Evolutionary conservation across 2,113 vertebrate species (phyloP).

Genomic region (Pantherophis guttatus): DNA sequence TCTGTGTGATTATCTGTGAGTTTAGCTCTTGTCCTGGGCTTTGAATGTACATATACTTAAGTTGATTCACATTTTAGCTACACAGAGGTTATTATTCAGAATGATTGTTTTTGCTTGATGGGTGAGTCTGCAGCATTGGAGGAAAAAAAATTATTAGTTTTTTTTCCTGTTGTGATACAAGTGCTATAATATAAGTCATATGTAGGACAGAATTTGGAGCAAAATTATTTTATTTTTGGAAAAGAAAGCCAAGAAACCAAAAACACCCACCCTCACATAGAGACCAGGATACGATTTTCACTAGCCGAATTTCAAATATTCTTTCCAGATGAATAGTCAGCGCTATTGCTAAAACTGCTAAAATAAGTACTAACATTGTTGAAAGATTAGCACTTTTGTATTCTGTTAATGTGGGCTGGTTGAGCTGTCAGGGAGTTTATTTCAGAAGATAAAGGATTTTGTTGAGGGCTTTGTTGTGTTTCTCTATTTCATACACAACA

Average conservation of each 20-base stretch:
- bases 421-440: not conserved
- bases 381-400: not conserved
- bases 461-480: not conserved
- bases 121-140: not conserved
- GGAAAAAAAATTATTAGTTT: not conserved
- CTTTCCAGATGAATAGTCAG: not conserved
- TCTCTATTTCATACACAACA: not conserved
- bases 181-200: not conserved
- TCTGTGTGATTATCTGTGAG: not conserved
- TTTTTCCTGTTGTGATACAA: not conserved
- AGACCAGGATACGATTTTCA: not conserved
- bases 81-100: not conserved
- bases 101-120: not conserved
- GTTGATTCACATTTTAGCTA: not conserved
- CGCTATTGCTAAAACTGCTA: not conserved
- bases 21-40: not conserved
- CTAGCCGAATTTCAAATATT: not conserved
- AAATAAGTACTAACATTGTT: not conserved
- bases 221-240: not conserved
- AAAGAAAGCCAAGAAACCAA: not conserved
- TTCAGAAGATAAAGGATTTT: not conserved
- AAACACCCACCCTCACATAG: not conserved
- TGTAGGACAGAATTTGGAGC: not conserved
- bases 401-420: not conserved
- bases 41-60: not conserved